Evolutionary conservation across 2,113 vertebrate genomes (phyloP).

Genomic region (Elachura formosa): DNA sequence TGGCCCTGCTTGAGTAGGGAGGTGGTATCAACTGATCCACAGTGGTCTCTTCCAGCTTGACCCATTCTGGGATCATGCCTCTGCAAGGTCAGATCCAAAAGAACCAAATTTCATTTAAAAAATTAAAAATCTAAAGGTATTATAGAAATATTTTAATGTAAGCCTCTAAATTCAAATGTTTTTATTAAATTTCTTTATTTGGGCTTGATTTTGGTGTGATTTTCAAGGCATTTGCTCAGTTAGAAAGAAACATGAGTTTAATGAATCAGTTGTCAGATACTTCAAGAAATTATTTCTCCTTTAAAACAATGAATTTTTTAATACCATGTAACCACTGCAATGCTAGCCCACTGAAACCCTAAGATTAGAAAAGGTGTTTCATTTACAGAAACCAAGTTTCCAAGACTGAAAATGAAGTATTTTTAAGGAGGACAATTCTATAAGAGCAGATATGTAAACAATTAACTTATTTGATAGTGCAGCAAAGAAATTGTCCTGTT

Average conservation of each 20-base stretch:
- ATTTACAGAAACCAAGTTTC: background rate
- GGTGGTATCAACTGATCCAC: background rate
- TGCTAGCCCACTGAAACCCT: background rate
- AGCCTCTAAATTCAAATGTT: background rate
- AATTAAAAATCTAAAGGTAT: background rate
- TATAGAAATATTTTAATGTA: background rate
- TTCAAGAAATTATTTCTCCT: background rate
- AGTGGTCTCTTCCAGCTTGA: background rate
- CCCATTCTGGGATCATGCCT: background rate
- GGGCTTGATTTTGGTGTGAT: background rate
- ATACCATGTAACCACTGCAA: background rate
- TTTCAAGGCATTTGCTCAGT: background rate
- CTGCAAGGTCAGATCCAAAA: background rate
- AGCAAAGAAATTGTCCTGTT: background rate
- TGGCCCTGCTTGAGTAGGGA: too few species aligned
- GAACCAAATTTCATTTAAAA: background rate
- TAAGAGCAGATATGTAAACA: background rate
- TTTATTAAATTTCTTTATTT: background rate
- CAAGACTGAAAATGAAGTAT: background rate
- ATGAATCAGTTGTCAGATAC: background rate
- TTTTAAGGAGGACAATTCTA: background rate
- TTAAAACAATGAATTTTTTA: background rate
- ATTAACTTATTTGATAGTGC: background rate
- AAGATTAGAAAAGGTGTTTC: background rate
- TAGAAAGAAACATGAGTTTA: background rate